Evolutionary conservation across 2,797 vertebrate genomes (phyloP).

Genomic region (Pangasius sanitwongsei): DNA sequence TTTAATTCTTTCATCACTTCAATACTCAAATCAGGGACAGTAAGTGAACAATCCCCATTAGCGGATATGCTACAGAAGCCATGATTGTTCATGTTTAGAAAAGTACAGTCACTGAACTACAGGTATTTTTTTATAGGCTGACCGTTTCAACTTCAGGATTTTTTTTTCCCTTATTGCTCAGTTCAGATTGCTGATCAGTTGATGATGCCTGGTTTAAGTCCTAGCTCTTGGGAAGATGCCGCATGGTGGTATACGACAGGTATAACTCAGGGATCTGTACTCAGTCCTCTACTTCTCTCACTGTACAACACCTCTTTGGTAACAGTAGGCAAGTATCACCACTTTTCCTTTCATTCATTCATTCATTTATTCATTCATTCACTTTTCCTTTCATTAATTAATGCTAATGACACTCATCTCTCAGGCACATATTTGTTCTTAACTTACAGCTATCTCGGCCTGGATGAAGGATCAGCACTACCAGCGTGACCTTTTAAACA

Average conservation of each 20-base stretch:
- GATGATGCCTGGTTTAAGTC: background rate
- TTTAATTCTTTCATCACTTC: background rate
- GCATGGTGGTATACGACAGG: background rate
- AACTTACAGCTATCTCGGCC: background rate
- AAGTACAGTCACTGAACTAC: background rate
- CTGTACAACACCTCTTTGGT: background rate
- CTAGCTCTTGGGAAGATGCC: background rate
- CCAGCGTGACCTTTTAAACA: no score
- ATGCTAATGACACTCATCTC: background rate
- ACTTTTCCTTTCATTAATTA: background rate
- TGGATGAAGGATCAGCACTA: background rate
- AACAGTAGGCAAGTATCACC: background rate
- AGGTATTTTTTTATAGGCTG: background rate
- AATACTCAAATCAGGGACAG: background rate
- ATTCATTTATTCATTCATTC: no score
- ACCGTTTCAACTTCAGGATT: no score
- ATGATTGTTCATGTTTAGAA: background rate
- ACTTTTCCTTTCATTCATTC: background rate
- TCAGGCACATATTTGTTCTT: background rate
- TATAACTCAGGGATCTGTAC: constrained; percentile 1
- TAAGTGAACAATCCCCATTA: background rate
- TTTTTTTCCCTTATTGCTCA: background rate
- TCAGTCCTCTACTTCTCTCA: background rate
- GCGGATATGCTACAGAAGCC: background rate
- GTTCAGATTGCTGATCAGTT: background rate